Base-by-base conservation (phyloP, 1,140 invertebrate species). In the Dendrolimus kikuchii region DNA sequence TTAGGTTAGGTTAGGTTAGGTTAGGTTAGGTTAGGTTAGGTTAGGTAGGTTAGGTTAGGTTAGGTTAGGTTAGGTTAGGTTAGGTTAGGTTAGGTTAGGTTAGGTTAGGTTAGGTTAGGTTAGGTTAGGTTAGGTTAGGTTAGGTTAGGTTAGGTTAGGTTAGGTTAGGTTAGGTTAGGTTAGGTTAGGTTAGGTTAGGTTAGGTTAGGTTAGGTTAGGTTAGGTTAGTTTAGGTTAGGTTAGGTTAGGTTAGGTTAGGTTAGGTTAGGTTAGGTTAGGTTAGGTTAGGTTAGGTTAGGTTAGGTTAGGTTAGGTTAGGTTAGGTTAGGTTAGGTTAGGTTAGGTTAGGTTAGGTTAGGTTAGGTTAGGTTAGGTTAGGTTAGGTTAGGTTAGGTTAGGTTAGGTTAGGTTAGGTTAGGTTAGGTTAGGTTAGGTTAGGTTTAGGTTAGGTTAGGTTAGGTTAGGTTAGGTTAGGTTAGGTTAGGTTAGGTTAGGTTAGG, bases 1-100 rank as follows among this genome's bases (percentile, higher is more conserved):
- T 61, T 57, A 53, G 55, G 59, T 61, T 61, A 57, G 59, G 59
- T 61, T 62, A 57, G 51, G 60, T 54, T 61, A 53, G 54, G 59
- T 57, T 44, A 44, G 43, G 43, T 44, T 44, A 44, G 43, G 43
- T 44, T 44, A 44, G 43, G 43, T 44, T 44, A 44, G 43, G 43
- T 44, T 44, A 44, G 43, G 43, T 41, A 41, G 40, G 43, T 44
- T 44, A 44, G 43, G 43, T 44, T 44, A 8, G 43, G 43, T 44
- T 44, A 44, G 43, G 43, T 44, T 44, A 44, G 43, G 43, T 5
- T 44, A 44, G 5, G 43, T 44, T 44, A 44, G 43, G 43, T 44
- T 44, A 44, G 43, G 43, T 44, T 44, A 44, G 43, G 43, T 44
- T 44, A 44, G 43, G 43, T 44, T 44, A 44, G 43, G 43, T 44